Percentiles rank a stretch among this genome's conserved stretches.
Evolutionary conservation across 2,797 vertebrate genomes (phyloP).

Genomic region (Peromyscus melanophrys): DNA sequence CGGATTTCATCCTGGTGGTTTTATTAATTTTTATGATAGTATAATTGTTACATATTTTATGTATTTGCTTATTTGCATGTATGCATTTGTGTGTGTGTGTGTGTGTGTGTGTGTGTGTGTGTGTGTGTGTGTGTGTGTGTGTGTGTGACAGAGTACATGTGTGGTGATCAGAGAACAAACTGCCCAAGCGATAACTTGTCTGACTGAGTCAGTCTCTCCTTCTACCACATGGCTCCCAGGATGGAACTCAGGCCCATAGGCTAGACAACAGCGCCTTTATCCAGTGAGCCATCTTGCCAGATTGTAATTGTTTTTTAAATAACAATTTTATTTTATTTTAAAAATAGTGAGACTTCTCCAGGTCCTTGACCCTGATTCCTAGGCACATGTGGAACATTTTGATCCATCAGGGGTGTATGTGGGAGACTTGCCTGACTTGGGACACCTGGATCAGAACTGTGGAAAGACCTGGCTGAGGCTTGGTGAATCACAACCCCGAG

Average conservation of each 20-base stretch:
- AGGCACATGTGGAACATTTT: neutral
- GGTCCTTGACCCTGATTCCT: slow-evolving; percentile 8
- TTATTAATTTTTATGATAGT: slow-evolving; percentile 17
- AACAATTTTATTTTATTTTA: too few species aligned
- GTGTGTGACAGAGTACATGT: neutral
- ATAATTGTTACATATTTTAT: neutral
- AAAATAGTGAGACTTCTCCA: neutral
- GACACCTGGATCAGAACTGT: neutral
- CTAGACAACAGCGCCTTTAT: neutral
- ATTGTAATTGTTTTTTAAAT: neutral
- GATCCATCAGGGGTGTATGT: neutral
- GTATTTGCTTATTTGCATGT: fast-evolving
- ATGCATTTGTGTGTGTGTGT: fast-evolving
- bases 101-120: neutral
- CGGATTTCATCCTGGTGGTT: neutral
- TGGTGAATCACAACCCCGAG: fast-evolving
- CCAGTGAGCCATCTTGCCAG: neutral
- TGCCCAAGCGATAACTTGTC: neutral
- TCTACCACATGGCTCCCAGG: too few species aligned
- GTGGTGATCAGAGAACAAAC: neutral
- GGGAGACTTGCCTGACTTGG: neutral
- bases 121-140: neutral
- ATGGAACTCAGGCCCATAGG: neutral
- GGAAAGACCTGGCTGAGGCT: neutral
- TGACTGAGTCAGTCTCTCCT: neutral